Conservation (phyloP, 2,113 vertebrate species). For the Machaerirhynchus nigripectus region DNA sequence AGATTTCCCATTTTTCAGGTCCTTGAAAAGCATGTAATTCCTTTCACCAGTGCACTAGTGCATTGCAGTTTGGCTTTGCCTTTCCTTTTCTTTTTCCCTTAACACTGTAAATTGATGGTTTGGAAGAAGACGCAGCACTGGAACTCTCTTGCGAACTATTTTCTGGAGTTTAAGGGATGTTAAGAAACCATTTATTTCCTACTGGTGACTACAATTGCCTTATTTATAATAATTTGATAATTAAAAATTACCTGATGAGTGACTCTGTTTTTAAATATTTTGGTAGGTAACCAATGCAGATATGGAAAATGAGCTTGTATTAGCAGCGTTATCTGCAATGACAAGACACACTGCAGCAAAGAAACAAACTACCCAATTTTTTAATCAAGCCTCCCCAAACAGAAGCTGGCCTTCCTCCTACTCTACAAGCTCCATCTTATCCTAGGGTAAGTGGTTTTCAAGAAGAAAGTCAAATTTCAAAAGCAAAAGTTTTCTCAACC, state of each 20-base stretch:
- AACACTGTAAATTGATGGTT: background rate
- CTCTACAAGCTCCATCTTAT: background rate
- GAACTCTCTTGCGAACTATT: background rate
- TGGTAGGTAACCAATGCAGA: background rate
- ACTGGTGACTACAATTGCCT: background rate
- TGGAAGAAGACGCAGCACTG: background rate
- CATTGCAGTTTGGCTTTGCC: background rate
- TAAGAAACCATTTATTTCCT: background rate
- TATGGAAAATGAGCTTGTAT: background rate
- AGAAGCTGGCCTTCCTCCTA: background rate
- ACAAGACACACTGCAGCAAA: background rate
- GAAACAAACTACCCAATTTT: background rate
- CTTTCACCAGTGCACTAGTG: background rate
- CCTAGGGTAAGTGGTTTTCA: background rate
- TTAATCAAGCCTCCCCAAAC: background rate
- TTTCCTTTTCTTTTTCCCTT: background rate
- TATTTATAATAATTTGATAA: background rate
- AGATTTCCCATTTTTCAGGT: background rate
- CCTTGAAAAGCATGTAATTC: background rate
- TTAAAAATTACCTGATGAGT: background rate
- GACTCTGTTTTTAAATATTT: background rate
- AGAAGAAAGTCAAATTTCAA: background rate
- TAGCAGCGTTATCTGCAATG: background rate
- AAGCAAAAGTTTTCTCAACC: background rate
- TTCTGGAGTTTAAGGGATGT: background rate